Conservation (phyloP, 2,113 vertebrate species). For the Notarius lentiginosus region DNA sequence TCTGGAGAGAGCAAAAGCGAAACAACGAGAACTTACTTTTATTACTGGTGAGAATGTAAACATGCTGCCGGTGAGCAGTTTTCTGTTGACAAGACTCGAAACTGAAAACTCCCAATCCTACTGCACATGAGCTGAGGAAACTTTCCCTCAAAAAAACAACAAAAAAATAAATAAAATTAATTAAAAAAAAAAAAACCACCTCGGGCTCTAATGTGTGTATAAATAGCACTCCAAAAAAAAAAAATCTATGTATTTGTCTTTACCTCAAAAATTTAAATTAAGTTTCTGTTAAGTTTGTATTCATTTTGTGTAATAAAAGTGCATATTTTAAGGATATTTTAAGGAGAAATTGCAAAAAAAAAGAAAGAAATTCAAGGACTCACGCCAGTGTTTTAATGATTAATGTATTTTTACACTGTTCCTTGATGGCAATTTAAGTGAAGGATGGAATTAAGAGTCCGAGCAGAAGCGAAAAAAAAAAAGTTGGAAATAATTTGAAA, state of each 20-base stretch:
- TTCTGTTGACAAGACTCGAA: constrained; percentile 59
- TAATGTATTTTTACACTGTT: constrained; percentile 77
- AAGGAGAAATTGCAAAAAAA: constrained; percentile 60
- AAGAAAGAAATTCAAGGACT: constrained; percentile 61
- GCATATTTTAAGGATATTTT: constrained; percentile 74
- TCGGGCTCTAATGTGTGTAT: constrained; percentile 64
- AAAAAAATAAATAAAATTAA: background rate
- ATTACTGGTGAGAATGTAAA: constrained; percentile 49
- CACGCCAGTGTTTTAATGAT: constrained; percentile 68
- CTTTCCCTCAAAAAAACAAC: constrained; percentile 51
- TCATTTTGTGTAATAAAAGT: constrained; percentile 73
- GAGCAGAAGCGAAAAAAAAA: constrained; percentile 69
- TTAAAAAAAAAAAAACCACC: background rate
- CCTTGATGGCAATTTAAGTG: constrained; percentile 65
- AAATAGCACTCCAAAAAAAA: constrained; percentile 64
- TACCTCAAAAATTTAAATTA: constrained; percentile 79
- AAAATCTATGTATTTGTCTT: constrained; percentile 72
- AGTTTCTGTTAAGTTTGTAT: constrained; percentile 66
- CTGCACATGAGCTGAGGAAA: constrained; percentile 71
- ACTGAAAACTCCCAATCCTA: constrained; percentile 67
- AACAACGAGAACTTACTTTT: constrained; percentile 48
- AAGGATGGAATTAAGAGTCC: constrained; percentile 50
- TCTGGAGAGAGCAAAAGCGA: constrained; percentile 38
- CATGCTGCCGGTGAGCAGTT: constrained; percentile 65
- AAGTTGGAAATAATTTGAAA: constrained; percentile 55